Conservation (phyloP, 2,113 vertebrate species). For the Xyrauchen texanus region DNA sequence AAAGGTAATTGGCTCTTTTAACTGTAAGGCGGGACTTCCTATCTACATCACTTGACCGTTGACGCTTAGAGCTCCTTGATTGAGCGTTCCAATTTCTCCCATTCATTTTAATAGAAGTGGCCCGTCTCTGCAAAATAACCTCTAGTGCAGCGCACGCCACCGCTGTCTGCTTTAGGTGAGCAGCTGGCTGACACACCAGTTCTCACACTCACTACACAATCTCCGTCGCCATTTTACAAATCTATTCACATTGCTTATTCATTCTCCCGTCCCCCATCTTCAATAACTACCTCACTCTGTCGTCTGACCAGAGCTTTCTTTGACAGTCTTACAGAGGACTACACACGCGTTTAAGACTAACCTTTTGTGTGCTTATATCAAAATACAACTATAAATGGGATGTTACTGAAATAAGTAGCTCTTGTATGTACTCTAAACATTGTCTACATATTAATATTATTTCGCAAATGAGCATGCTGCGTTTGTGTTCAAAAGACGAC, state of each 20-base stretch:
- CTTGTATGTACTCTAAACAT: no score
- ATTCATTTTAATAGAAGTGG: no score
- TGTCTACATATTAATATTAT: background rate
- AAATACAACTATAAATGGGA: background rate
- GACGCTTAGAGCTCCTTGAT: no score
- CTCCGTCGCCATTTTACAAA: slow-evolving; percentile 87
- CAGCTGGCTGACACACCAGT: slow-evolving; percentile 53
- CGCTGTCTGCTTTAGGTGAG: slow-evolving; percentile 20
- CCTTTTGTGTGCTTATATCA: background rate
- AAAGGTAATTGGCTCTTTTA: no score
- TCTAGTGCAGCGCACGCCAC: background rate
- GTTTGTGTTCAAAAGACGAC: slow-evolving; percentile 4
- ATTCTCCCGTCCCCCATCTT: slow-evolving; percentile 75
- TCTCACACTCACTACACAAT: slow-evolving; percentile 70
- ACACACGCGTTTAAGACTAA: background rate
- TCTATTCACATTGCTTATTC: slow-evolving; percentile 80
- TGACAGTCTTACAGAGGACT: slow-evolving; percentile 38
- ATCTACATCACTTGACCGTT: no score
- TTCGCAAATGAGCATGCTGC: background rate
- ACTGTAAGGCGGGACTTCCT: no score
- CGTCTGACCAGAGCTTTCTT: slow-evolving; percentile 65
- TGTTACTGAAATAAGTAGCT: no score
- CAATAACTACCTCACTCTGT: slow-evolving; percentile 68
- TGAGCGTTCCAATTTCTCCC: no score
- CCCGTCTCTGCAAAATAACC: no score